Evolutionary conservation across 2,113 vertebrate species (phyloP).

Genomic region (Rhinopomastus cyanomelas): DNA sequence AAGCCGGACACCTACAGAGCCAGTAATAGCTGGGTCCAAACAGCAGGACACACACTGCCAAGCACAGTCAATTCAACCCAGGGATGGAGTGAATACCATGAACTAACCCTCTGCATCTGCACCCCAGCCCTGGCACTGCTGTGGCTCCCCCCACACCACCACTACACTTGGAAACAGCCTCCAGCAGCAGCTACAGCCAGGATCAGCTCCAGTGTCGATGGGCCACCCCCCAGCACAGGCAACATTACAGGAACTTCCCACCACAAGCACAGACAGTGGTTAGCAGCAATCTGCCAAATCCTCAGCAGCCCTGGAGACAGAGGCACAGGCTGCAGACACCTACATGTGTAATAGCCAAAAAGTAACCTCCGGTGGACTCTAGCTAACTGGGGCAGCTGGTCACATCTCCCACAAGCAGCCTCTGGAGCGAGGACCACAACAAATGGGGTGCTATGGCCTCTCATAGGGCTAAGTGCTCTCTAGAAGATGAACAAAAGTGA

Average conservation of each 20-base stretch:
- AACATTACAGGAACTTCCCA: slow-evolving; percentile 20
- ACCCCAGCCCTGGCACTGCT: neutral
- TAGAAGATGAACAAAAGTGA: neutral
- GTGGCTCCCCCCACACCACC: neutral
- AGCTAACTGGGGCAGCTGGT: neutral
- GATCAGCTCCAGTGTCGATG: neutral
- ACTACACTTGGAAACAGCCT: neutral
- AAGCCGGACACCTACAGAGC: neutral
- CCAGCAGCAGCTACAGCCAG: neutral
- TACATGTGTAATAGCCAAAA: neutral
- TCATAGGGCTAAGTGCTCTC: neutral
- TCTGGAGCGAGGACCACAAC: rapidly evolving
- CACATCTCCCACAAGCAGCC: neutral
- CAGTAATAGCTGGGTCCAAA: neutral
- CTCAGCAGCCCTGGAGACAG: neutral
- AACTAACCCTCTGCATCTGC: neutral
- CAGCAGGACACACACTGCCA: neutral
- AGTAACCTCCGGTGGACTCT: neutral
- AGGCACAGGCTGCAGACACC: neutral
- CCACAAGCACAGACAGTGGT: neutral
- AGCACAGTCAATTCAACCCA: neutral
- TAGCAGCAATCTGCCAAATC: slow-evolving; percentile 30
- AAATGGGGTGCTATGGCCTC: neutral
- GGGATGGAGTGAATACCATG: neutral
- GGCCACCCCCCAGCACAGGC: neutral